Conservation (phyloP, 2,113 vertebrate genomes). For the Clupea harengus region DNA sequence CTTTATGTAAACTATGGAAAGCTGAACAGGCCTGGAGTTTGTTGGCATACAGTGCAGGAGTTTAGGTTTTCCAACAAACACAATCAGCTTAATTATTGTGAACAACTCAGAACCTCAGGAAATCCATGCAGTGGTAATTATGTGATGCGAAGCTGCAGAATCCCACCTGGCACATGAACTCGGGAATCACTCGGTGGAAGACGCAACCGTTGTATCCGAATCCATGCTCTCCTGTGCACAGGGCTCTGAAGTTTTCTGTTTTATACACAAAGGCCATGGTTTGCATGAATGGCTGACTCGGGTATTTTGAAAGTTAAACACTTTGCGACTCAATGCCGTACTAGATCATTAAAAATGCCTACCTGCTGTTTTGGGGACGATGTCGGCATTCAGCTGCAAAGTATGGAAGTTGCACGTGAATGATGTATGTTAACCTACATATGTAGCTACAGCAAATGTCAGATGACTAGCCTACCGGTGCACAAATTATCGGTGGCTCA, state of each 20-base stretch:
- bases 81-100: no score
- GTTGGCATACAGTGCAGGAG: not conserved
- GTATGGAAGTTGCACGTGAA: not conserved
- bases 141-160: not conserved
- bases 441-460: no score
- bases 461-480: no score
- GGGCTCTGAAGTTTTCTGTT: slow-evolving; percentile 87
- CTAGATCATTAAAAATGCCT: slow-evolving; percentile 21
- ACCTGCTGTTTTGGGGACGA: slow-evolving; percentile 93
- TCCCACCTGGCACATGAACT: slow-evolving; percentile 96
- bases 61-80: no score
- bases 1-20: not conserved
- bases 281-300: not conserved
- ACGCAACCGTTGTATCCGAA: slow-evolving; percentile 93
- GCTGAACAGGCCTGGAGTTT: not conserved
- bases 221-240: slow-evolving; percentile 90
- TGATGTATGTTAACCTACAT: not conserved
- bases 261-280: slow-evolving; percentile 16
- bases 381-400: slow-evolving; percentile 82
- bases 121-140: not conserved
- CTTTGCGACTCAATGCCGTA: not conserved
- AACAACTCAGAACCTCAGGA: no score
- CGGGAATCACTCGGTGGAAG: slow-evolving; percentile 90
- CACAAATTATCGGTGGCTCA: no score
- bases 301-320: not conserved